Conservation (phyloP, 2,797 vertebrate species). For the Girardinus metallicus region DNA sequence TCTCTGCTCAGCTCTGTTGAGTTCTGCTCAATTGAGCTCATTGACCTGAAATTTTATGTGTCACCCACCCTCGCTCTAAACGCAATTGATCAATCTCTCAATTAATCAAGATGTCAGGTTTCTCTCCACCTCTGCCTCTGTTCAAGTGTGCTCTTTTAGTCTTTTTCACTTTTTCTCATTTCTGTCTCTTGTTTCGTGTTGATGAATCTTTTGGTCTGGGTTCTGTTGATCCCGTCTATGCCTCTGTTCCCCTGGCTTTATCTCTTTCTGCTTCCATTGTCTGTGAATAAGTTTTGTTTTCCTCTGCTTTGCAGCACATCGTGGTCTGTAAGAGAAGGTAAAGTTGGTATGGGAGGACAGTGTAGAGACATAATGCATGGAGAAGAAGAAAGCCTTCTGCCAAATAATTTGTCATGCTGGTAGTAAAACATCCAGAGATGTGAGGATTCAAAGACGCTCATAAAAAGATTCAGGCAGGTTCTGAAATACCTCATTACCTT, state of each 20-base stretch:
- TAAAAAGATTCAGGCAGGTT: constrained; percentile 41
- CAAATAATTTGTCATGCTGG: constrained; percentile 23
- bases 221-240: background rate
- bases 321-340: constrained; percentile 17
- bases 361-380: constrained; percentile 25
- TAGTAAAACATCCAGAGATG: constrained; percentile 36
- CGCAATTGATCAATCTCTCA: constrained; percentile 52
- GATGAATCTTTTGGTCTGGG: constrained; percentile 24
- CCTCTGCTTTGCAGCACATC: background rate
- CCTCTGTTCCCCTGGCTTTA: constrained; percentile 3
- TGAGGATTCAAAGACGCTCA: constrained; percentile 51
- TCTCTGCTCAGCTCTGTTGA: constrained; percentile 29
- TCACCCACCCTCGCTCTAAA: constrained; percentile 34
- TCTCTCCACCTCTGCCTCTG: constrained; percentile 6
- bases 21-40: constrained; percentile 48
- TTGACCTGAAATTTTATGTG: constrained; percentile 56
- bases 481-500: constrained; percentile 27
- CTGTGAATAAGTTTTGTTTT: background rate
- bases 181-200: constrained; percentile 18
- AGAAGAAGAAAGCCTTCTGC: constrained; percentile 31
- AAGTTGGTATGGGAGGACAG: constrained; percentile 4
- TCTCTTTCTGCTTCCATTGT: constrained; percentile 2
- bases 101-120: constrained; percentile 43
- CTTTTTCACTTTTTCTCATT: constrained; percentile 22
- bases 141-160: background rate